These are phyloP conservation scores for Tamandua tetradactyla DNA, from an alignment of 2,797 vertebrate genomes.

Conservation along the genomic window DNA sequence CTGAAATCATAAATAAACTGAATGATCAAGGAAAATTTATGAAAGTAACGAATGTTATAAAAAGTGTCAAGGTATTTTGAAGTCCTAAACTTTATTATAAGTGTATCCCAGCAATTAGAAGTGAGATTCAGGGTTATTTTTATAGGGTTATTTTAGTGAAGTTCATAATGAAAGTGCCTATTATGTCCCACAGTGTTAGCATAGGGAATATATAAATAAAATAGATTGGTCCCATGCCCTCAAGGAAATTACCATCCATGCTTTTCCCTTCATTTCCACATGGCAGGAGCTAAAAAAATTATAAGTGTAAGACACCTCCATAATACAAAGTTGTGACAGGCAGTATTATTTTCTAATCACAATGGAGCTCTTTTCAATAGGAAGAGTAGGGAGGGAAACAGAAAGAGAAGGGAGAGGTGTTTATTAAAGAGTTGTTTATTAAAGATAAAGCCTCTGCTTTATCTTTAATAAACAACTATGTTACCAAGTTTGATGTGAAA, in stretches of 20 bases:
- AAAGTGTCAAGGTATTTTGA: not conserved
- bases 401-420: too few species aligned
- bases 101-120: not conserved
- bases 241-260: not conserved
- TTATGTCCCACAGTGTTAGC: not conserved
- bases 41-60: not conserved
- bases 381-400: not conserved
- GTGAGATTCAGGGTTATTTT: not conserved
- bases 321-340: not conserved
- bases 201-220: conserved; percentile 36
- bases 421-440: too few species aligned
- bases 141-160: conserved; percentile 29
- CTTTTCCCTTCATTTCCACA: not conserved
- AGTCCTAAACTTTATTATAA: not conserved
- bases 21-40: not conserved
- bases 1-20: not conserved
- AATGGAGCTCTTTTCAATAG: not conserved
- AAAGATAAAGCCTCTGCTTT: too few species aligned
- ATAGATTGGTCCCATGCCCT: not conserved
- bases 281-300: not conserved
- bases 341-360: not conserved
- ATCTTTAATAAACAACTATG: not conserved
- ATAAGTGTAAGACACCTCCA: not conserved
- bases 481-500: not conserved
- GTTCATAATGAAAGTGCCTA: not conserved